Conservation (phyloP, 2,797 vertebrate species). For the Sebastes aleutianus region DNA sequence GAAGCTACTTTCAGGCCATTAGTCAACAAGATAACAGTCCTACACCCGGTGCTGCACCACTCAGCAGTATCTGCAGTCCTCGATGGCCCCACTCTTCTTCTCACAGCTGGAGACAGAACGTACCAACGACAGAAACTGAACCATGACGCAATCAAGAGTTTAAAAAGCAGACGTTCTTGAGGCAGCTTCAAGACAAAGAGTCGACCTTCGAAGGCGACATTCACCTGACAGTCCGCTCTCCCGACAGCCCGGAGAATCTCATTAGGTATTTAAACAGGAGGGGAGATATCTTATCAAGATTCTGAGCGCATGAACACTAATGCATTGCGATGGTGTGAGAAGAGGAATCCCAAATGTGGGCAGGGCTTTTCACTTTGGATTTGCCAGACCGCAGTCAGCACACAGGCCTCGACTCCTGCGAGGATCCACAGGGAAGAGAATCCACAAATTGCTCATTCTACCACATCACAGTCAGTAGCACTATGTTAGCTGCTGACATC, state of each 20-base stretch:
- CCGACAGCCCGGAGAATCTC: background rate
- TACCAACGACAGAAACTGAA: slow-evolving; percentile 9
- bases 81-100: slow-evolving; percentile 42
- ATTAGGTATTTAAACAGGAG: slow-evolving; percentile 20
- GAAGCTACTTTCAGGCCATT: slow-evolving; percentile 80
- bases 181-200: background rate
- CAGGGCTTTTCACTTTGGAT: slow-evolving; percentile 69
- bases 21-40: slow-evolving; percentile 76
- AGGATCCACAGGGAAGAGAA: slow-evolving; percentile 46
- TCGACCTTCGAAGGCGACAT: background rate
- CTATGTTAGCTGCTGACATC: slow-evolving; percentile 11
- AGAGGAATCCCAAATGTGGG: slow-evolving; percentile 46
- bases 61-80: slow-evolving; percentile 76
- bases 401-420: slow-evolving; percentile 23
- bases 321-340: slow-evolving; percentile 53
- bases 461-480: slow-evolving; percentile 43
- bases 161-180: slow-evolving; percentile 19
- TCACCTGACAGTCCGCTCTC: slow-evolving; percentile 4
- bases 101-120: slow-evolving; percentile 54
- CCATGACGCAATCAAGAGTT: slow-evolving; percentile 20
- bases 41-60: slow-evolving; percentile 66
- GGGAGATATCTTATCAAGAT: slow-evolving; percentile 40
- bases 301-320: slow-evolving; percentile 37
- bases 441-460: slow-evolving; percentile 43
- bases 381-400: slow-evolving; percentile 42